Conservation (phyloP, 1,140 invertebrate species). For the Acyrthosiphon pisum region DNA sequence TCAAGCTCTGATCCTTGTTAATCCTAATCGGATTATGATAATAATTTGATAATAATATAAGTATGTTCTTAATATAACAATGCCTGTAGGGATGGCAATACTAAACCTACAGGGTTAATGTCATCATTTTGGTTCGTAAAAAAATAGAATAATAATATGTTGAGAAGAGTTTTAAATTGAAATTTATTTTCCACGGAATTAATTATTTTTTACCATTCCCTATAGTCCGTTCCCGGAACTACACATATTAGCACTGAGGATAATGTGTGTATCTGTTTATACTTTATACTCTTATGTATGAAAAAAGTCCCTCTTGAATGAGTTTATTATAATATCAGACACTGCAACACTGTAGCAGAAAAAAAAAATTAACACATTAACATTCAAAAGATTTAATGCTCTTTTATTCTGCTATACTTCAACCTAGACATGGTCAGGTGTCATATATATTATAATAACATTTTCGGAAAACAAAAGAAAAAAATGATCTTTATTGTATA, state of each 20-base stretch:
- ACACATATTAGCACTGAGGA: background rate
- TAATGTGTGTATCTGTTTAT: background rate
- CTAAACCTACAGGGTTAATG: background rate
- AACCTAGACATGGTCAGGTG: background rate
- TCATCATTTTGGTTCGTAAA: background rate
- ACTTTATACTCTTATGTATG: background rate
- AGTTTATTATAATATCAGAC: background rate
- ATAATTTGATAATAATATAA: background rate
- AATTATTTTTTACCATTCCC: background rate
- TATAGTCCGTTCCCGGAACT: background rate
- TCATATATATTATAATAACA: background rate
- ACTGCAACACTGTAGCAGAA: background rate
- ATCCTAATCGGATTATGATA: background rate
- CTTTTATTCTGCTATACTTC: background rate
- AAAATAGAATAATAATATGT: background rate
- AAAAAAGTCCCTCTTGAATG: background rate
- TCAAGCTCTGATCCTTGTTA: background rate
- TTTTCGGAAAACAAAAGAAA: background rate
- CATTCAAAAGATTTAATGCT: background rate
- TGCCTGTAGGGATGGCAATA: too few relatives aligned
- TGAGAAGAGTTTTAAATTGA: background rate
- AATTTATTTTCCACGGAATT: background rate
- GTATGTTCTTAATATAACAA: background rate
- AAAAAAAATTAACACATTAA: background rate
- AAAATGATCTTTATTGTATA: background rate